A percentile compares a stretch with the other conserved stretches of the same genome.
These are phyloP conservation scores for Drosophila aff. DNA, from an alignment of 1,140 invertebrate genomes.

Conservation along the genomic window DNA sequence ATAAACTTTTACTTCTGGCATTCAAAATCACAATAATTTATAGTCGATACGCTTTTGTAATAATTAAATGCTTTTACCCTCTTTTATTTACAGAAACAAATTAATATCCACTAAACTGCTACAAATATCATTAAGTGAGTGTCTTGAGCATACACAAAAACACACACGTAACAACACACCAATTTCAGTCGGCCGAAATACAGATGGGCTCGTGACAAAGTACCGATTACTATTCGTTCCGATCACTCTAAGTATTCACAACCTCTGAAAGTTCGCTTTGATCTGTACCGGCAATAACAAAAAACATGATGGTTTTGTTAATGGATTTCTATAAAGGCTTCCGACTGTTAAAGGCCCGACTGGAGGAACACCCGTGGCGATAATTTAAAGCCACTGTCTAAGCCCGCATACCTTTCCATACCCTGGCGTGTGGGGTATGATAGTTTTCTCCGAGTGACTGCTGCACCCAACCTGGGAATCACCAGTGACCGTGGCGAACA, in stretches of 20 bases:
- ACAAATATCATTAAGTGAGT: slow-evolving; percentile 42
- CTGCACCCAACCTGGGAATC: slow-evolving; percentile 7
- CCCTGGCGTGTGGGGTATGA: slow-evolving; percentile 32
- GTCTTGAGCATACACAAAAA: slow-evolving; percentile 26
- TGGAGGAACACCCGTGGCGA: slow-evolving; percentile 55
- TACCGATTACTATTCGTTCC: slow-evolving; percentile 51
- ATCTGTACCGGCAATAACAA: slow-evolving; percentile 51
- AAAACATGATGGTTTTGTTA: slow-evolving; percentile 63
- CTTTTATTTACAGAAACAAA: slow-evolving; percentile 45
- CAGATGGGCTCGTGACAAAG: slow-evolving; percentile 52
- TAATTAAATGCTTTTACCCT: slow-evolving; percentile 28
- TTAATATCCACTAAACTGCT: slow-evolving; percentile 48
- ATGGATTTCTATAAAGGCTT: slow-evolving; percentile 63
- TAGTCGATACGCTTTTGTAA: slow-evolving; percentile 20
- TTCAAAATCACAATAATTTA: slow-evolving; percentile 6
- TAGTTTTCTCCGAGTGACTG: slow-evolving; percentile 30
- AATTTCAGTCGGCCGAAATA: slow-evolving; percentile 37
- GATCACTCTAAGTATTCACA: slow-evolving; percentile 47
- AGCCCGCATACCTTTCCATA: slow-evolving; percentile 53
- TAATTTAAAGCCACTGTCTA: slow-evolving; percentile 60
- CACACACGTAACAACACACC: slow-evolving; percentile 25
- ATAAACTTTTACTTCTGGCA: slow-evolving; percentile 15
- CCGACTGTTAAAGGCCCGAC: slow-evolving; percentile 58
- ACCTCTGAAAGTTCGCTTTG: slow-evolving; percentile 42
- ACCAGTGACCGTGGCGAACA: slow-evolving; percentile 6